Evolutionary conservation across 2,888 invertebrate genomes (phyloP).

Genomic region (Helleia helle): DNA sequence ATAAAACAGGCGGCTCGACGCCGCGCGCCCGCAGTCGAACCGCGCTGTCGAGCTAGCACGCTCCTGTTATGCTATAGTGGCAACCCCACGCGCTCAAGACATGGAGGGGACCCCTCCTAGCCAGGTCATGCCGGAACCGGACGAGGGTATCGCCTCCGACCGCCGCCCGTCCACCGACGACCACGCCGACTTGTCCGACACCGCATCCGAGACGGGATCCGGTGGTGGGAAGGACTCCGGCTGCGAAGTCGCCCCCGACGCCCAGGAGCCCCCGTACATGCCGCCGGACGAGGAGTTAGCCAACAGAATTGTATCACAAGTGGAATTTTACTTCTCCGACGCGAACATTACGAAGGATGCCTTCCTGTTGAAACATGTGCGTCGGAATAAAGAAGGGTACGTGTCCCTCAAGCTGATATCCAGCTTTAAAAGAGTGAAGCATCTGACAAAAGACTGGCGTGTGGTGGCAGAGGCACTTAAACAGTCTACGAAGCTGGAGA

Average conservation of each 20-base stretch:
- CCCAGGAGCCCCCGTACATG: conserved; percentile 76
- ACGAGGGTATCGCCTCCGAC: conserved; percentile 63
- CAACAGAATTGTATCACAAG: conserved; percentile 86
- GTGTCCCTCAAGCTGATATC: conserved; percentile 95
- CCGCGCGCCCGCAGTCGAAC: conserved; percentile 66
- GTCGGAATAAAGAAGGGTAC: conserved; percentile 95
- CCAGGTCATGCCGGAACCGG: conserved; percentile 50
- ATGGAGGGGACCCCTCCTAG: conserved; percentile 58
- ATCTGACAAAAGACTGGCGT: conserved; percentile 94
- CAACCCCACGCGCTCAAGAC: conserved; percentile 39
- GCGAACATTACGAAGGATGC: conserved; percentile 96
- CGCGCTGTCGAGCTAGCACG: conserved; percentile 57
- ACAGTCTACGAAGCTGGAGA: conserved; percentile 85
- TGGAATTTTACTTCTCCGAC: conserved; percentile 97
- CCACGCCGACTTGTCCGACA: conserved; percentile 79
- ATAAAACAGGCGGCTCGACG: conserved; percentile 48
- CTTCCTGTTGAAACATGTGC: conserved; percentile 94
- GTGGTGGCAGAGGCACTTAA: conserved; percentile 90
- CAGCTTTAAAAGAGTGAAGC: conserved; percentile 95
- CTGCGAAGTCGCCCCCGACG: conserved; percentile 74
- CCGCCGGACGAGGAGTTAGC: conserved; percentile 85
- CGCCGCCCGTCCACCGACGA: conserved; percentile 72
- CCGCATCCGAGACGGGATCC: conserved; percentile 77
- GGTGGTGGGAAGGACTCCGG: conserved; percentile 80
- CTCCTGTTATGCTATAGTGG: conserved; percentile 51